Evolutionary conservation across 2,797 vertebrate genomes (phyloP), one percentile per base, ranked within the genome.

Genomic region (Epinephelus coioides): DNA sequence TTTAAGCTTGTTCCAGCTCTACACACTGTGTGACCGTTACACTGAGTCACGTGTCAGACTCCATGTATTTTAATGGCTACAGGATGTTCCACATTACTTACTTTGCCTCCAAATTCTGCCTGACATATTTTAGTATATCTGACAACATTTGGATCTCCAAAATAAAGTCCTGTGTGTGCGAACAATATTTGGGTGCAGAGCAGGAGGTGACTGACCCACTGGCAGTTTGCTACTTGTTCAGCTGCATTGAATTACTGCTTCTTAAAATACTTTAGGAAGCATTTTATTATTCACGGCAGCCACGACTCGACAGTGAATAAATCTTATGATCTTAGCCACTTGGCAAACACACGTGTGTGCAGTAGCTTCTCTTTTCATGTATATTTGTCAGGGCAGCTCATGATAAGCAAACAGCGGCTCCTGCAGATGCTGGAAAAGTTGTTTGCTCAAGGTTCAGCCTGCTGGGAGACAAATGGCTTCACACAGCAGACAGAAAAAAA

Each of bases 361-460:
- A 75, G 70, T 44, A 3, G 46, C 23, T 34, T 64, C 14, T 82
- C 61, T 63, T 78, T 70, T 73, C 14, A 60, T 47, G 70, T 25
- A 11, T 54, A 11, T 64, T 61, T 78, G 8, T 27, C 9, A 34
- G 27, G 19, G 75, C 75, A 51, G 70, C 76, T 82, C 56, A 2
- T 10, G 66, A 56, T 69, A 67, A 80, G 74, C 61, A 72, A 80
- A 86, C 86, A 76, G 57, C 30, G 71, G 84, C 79, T 79, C 62
- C 61, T 57, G 19, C 63, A 60, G 73, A 83, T 25, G 71, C 65
- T 64, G 30, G 53, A 70, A 46, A 62, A 67, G 63, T 66, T 86
- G 78, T 91, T 92, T 90, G 89, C 78, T 77, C 0, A 88, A 82
- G 86, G 86, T 79, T 79, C 67, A 61, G 66, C 76, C 78, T 68